phyloP scores from a whole-genome alignment of 2,113 vertebrate genomes.

The Tachysurus fulvidraco region DNA sequence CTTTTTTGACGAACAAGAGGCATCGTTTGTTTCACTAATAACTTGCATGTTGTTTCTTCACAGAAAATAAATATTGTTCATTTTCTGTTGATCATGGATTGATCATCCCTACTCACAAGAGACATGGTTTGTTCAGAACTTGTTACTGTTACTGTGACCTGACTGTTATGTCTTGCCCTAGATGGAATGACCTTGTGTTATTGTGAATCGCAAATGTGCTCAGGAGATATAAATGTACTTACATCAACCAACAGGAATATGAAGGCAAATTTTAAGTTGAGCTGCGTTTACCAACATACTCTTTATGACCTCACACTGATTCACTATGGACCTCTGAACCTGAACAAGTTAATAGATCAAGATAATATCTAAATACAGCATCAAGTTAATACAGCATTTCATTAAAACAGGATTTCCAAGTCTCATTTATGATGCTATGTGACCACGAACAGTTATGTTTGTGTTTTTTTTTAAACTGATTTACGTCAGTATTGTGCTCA shows the following conservation, averaged over 20 bases:
- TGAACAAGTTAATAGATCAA: not conserved
- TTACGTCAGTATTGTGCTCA: not conserved
- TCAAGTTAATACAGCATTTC: no score
- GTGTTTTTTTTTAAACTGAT: not conserved
- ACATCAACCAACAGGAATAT: no score
- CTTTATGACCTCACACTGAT: not conserved
- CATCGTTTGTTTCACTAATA: not conserved
- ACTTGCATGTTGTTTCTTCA: not conserved
- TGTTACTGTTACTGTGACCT: not conserved
- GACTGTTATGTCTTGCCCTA: not conserved
- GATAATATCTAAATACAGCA: not conserved
- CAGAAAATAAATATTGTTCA: not conserved
- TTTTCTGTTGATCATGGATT: not conserved
- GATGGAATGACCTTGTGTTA: not conserved
- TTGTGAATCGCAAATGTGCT: not conserved
- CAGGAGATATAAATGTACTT: no score
- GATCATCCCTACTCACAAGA: not conserved
- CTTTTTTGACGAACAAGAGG: not conserved
- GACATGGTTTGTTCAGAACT: not conserved
- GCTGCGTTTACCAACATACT: conserved; percentile 49
- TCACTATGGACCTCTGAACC: not conserved
- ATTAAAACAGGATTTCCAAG: no score
- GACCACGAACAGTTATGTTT: not conserved
- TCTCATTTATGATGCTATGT: not conserved
- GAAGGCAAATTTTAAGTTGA: not conserved